A percentile compares a stretch with the other conserved stretches of the same genome.
These are phyloP conservation scores for Himalopsyche japonica DNA, from an alignment of 2,888 invertebrate species.

Conservation along the genomic window DNA sequence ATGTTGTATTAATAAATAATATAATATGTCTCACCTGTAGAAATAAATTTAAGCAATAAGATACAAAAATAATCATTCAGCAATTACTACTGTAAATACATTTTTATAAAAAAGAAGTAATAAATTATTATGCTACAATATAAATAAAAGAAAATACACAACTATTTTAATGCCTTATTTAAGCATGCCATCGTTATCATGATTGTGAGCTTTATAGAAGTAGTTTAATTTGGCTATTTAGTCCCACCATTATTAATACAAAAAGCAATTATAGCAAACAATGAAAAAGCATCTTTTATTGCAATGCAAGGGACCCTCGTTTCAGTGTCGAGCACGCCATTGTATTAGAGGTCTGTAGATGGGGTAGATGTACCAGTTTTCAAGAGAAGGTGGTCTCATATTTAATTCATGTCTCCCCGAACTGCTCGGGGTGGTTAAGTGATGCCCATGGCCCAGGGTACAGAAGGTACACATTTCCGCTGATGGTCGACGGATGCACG, in stretches of 20 bases:
- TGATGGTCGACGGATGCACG: constrained; percentile 1
- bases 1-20: too few species aligned
- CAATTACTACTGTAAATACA: too few species aligned
- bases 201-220: too few species aligned
- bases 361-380: not conserved
- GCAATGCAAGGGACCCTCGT: not conserved
- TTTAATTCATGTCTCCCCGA: constrained; percentile 28
- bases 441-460: not conserved
- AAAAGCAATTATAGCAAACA: not conserved
- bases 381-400: constrained; percentile 17
- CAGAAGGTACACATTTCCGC: not conserved
- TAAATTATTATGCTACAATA: too few species aligned
- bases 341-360: not conserved
- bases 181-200: too few species aligned
- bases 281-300: not conserved
- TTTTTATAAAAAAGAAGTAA: too few species aligned
- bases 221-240: not conserved
- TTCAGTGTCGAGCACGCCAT: not conserved
- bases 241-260: not conserved
- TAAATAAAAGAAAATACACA: too few species aligned
- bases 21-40: too few species aligned
- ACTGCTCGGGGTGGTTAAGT: not conserved
- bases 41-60: too few species aligned
- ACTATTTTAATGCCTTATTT: too few species aligned
- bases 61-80: too few species aligned